Base-by-base conservation (phyloP, 2,113 vertebrate species). In the Prunella fulvescens region DNA sequence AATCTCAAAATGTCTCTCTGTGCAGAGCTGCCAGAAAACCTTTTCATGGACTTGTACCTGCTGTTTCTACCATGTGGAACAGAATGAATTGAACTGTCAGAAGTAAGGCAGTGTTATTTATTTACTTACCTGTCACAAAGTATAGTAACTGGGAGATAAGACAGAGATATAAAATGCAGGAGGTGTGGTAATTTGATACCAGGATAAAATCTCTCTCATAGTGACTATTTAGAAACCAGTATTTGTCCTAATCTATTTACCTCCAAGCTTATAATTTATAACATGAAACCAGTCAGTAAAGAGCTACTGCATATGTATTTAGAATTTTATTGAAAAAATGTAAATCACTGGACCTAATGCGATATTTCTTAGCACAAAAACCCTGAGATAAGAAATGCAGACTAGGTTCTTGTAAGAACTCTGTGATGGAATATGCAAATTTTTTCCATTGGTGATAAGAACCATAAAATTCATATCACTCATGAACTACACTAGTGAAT, bases 251-350 rank as follows among this genome's bases (percentile, higher is more conserved):
- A 89, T 65, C 26, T 81, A 58, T 87, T 91, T 93, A 56, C 73
- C 83, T 61, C 57, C 33, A 70, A 80, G 71, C 14, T 85, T 77
- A 40, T 79, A 91, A 90, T 85, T 93, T 95, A 69, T 72, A 62
- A 31, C 15, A 31, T 62, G 45, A 82, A 92, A 61, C 25, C 24
- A 86, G 77, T 81, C 53, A 81, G 62, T 81, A 72, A 86, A 86
- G 83, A 93, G 53, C 57, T 82, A 66, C 45, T 95, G 94, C 81
- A 85, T 81, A 91, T 66, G 35, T 65, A 88, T 92, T 90, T 87
- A 80, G 66, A 94, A 29, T 90, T 91, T 80, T 87, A 97, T 95
- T 89, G 79, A 60, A 82, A 91, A 96, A 95, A 94, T 87, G 78
- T 87, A 92, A 89, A 92, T 94, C 61, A 62, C 74, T 80, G 42